Evolutionary conservation across 2,888 invertebrate genomes (phyloP), one percentile per base, ranked within the genome.

Genomic region (Euphydryas editha): DNA sequence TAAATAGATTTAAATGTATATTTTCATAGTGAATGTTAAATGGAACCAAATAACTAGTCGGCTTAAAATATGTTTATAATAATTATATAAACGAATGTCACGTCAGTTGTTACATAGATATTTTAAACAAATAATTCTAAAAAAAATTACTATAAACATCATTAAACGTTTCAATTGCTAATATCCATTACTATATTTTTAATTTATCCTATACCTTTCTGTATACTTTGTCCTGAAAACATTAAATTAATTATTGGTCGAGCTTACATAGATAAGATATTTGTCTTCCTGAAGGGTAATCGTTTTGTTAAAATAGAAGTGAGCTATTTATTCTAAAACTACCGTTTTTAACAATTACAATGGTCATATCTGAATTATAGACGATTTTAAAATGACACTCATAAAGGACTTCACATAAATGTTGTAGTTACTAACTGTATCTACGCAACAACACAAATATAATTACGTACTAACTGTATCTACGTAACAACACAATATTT

Each of bases 21-120:
- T 92, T 92, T 92, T 92, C 89, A 88, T 92, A 92, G 89, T 88
- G 76, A 84, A 85, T 87, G 88, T 91, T 90, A 90, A 92, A 88
- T 84, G 88, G 92, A 92, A 91, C 91, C 91, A 92, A 90, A 86
- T 88, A 88, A 89, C 54, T 72, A 72, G 71, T 67, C 62, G 69
- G 69, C 68, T 68, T 64, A 70, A 67, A 56, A 65, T 62, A 71
- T 56, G 61, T 65, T 59, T 49, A 30, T 59, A 47, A 64, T 54
- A 37, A 11, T 67, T 54, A 49, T 46, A 39, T 20, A 55, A 58
- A 30, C 37, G 42, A 44, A 62, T 36, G 30, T 49, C 59, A 42
- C 30, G 18, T 39, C 13, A 51, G 18, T 59, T 44, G 36, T 30
- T 51, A 64, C 30, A 30, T 20, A n/a, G 42, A 49, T 54, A 17